Base-by-base conservation (phyloP, 1,140 invertebrate genomes). In the Drosophila sulfurigaster region DNA sequence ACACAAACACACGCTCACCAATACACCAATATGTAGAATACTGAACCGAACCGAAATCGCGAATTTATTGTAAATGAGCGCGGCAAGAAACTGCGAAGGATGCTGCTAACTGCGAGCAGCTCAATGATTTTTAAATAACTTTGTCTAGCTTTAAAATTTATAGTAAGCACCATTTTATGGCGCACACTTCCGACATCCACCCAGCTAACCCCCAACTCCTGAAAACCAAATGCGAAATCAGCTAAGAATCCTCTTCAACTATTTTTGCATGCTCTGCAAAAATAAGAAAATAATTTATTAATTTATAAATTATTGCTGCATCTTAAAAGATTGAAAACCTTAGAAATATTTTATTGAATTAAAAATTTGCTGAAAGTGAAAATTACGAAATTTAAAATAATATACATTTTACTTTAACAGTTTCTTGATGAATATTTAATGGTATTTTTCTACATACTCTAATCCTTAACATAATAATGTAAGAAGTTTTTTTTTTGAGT, bases 41-140 rank as follows among this genome's bases (percentile, higher is more conserved):
- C 46, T 16, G 16, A 58, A 81, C 65, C 71, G 77, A 74, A 67
- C 72, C 78, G 74, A 87, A 87, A 87, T 87, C 83, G 83, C 83
- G 83, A 87, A 87, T 87, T 87, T 87, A 87, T 87, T 87, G 85
- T 71, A 76, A 76, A 76, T 76, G 74, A 76, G 74, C 68, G 62
- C 41, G 56, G 56, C 56, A 73, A 66, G 48, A 48, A 65, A 48
- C 38, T 35, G 25, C 28, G 16, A 57, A 62, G 73, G 49, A 67
- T 67, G 56, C 43, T 68, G 48, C 43, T 10, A 69, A 32, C 60
- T 58, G 63, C 57, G 49, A 69, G 57, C 59, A 70, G 74, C 69
- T 76, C 52, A 57, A 66, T 77, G 65, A 70, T 78, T 69, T 65
- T 77, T 79, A 79, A 76, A 79, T 79, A 79, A 79, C 68, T 79